Conservation (phyloP, 2,888 invertebrate species). For the Dasysyrphus albostriatus region DNA sequence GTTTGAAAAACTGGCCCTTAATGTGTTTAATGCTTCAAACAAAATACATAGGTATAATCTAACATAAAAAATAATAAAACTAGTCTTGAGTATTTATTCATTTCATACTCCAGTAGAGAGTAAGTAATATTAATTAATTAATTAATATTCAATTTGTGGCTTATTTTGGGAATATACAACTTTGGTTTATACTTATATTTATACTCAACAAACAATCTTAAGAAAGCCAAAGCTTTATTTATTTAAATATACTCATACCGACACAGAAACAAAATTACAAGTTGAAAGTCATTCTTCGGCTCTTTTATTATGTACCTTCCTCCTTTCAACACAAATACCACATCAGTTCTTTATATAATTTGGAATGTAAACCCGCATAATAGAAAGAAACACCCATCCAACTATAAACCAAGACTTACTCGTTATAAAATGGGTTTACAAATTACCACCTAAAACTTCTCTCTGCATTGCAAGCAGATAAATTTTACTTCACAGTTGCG, state of each 20-base stretch:
- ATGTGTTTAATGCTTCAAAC: too few species aligned
- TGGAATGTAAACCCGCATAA: background rate
- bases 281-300: background rate
- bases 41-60: too few species aligned
- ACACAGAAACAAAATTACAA: background rate
- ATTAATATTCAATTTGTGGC: too few species aligned
- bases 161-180: too few species aligned
- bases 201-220: background rate
- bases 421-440: slow-evolving; percentile 3
- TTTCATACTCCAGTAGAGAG: too few species aligned
- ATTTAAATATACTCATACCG: background rate
- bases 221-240: background rate
- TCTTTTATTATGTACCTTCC: background rate
- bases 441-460: slow-evolving; percentile 9
- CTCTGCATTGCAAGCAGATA: background rate
- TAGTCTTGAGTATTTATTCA: too few species aligned
- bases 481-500: background rate
- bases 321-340: background rate
- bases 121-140: too few species aligned
- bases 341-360: slow-evolving; percentile 4
- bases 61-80: too few species aligned
- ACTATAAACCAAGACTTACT: background rate
- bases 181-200: background rate
- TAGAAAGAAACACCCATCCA: slow-evolving; percentile 7
- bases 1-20: too few species aligned